Conservation (phyloP, 2,888 invertebrate genomes). For the Tromatobia lineatoria region DNA sequence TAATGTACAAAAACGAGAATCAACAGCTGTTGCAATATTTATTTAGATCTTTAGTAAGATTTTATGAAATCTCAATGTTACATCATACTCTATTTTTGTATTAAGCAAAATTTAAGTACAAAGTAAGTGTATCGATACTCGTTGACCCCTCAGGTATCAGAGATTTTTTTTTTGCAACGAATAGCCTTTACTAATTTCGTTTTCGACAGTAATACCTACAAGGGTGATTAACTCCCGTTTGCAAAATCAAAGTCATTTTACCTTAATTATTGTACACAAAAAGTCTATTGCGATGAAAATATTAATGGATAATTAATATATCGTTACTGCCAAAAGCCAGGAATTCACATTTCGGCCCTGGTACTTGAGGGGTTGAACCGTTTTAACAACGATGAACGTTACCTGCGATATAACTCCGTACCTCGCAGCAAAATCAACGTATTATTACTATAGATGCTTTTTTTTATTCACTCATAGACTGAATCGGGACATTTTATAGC, state of each 20-base stretch:
- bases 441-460: slow-evolving; percentile 51
- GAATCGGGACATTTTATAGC: slow-evolving; percentile 43
- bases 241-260: neutral
- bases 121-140: slow-evolving; percentile 59
- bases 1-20: slow-evolving; percentile 16
- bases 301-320: neutral
- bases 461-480: slow-evolving; percentile 47
- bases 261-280: neutral
- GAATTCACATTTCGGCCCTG: neutral
- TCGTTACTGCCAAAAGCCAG: neutral
- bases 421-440: slow-evolving; percentile 52
- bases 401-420: slow-evolving; percentile 25
- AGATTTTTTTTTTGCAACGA: neutral
- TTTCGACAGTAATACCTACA: neutral
- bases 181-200: neutral
- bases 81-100: slow-evolving; percentile 22
- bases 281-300: neutral
- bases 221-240: neutral
- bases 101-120: slow-evolving; percentile 67
- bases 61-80: slow-evolving; percentile 40
- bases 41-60: slow-evolving; percentile 50
- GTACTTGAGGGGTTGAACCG: neutral
- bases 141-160: slow-evolving; percentile 23
- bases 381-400: slow-evolving; percentile 14
- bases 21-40: slow-evolving; percentile 62